These are phyloP conservation scores for Callaeas wilsoni DNA, from an alignment of 2,113 vertebrate genomes.

Conservation along the genomic window DNA sequence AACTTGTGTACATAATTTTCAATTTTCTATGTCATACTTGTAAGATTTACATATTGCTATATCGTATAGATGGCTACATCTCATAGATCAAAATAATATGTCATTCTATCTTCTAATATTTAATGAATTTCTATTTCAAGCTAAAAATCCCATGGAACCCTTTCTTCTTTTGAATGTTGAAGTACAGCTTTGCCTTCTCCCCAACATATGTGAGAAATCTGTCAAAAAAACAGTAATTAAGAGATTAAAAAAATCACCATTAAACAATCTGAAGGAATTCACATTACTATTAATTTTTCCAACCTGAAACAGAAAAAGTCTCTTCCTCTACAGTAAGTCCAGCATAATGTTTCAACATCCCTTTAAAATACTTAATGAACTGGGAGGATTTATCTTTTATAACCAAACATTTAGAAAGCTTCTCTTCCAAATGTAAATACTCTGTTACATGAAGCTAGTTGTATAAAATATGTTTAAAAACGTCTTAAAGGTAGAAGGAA, in stretches of 20 bases:
- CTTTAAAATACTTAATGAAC: background rate
- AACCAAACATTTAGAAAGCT: background rate
- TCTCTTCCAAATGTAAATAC: background rate
- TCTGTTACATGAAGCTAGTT: background rate
- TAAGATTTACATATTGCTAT: background rate
- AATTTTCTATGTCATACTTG: background rate
- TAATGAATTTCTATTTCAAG: background rate
- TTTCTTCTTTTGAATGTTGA: background rate
- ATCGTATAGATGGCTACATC: background rate
- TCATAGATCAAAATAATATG: background rate
- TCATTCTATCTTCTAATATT: background rate
- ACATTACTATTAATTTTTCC: background rate
- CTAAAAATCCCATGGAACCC: background rate
- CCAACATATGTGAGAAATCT: background rate
- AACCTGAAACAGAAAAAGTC: background rate
- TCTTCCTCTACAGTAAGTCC: background rate
- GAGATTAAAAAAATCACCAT: background rate
- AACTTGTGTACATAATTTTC: background rate
- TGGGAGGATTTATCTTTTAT: constrained; percentile 9
- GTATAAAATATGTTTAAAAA: background rate
- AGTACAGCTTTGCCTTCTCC: background rate
- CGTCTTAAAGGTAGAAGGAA: background rate
- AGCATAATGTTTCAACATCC: background rate
- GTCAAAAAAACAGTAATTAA: background rate
- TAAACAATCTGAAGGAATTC: background rate